Conservation (phyloP, 2,888 invertebrate species). For the Hipparchia semele region DNA sequence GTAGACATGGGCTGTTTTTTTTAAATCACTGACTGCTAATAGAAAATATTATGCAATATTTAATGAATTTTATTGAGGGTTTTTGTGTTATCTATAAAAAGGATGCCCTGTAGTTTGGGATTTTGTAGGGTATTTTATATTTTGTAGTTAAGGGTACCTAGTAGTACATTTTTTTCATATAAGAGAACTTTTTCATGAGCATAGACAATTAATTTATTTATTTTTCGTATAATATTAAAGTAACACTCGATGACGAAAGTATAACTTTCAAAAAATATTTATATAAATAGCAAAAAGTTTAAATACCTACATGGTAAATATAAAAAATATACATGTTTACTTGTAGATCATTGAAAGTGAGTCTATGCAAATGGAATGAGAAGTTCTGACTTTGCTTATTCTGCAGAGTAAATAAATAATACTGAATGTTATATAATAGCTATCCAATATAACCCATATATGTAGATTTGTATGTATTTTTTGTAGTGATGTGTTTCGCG, state of each 20-base stretch:
- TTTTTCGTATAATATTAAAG: neutral
- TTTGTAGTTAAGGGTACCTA: slow-evolving; percentile 50
- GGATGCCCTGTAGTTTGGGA: slow-evolving; percentile 58
- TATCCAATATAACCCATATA: slow-evolving; percentile 45
- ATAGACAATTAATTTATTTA: slow-evolving; percentile 49
- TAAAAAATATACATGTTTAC: neutral
- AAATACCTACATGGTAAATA: neutral
- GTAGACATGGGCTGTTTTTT: slow-evolving; percentile 74
- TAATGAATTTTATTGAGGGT: slow-evolving; percentile 46
- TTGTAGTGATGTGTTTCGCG: slow-evolving; percentile 39
- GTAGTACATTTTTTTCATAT: slow-evolving; percentile 43
- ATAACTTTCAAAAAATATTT: neutral
- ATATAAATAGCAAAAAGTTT: neutral
- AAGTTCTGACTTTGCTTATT: slow-evolving; percentile 53
- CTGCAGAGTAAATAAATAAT: slow-evolving; percentile 58
- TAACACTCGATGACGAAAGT: neutral
- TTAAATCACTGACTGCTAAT: slow-evolving; percentile 59
- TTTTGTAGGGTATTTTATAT: slow-evolving; percentile 46
- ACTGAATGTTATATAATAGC: slow-evolving; percentile 68
- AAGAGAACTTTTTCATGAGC: slow-evolving; percentile 49
- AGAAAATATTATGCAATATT: slow-evolving; percentile 59
- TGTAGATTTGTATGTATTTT: slow-evolving; percentile 59
- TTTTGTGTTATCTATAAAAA: slow-evolving; percentile 55
- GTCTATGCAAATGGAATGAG: slow-evolving; percentile 57
- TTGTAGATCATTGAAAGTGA: slow-evolving; percentile 1